Base-by-base conservation (phyloP, 2,888 invertebrate genomes). In the Drosophila paracracens region DNA sequence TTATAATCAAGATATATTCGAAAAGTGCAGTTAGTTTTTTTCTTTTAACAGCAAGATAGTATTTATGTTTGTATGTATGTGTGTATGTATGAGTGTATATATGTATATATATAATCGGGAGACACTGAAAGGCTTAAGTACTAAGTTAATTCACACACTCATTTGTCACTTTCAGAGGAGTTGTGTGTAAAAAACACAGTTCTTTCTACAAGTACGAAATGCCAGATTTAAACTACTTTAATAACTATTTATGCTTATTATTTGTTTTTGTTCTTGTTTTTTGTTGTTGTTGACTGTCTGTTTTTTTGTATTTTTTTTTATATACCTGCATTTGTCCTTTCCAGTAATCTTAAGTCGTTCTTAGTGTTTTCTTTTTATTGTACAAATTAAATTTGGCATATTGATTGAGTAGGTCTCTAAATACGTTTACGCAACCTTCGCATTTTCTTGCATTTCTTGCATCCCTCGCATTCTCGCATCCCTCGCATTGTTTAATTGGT, bases 241-340 rank as follows among this genome's bases (percentile, higher is more conserved):
- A 63, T 60, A 52, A 27, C 57, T 69, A 74, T 62, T 54, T 38
- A 29, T 68, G 27, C 35, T 29, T 59, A 36, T 48, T 36, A 25
- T 64, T 53, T 56, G 21, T 53, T 38, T n/a, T 27, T 31, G 18
- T 10, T 48, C 46, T 31, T 52, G 11, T 50, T 46, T 63, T 11
- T 48, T 57, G 11, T 40, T 68, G 18, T 68, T 35, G 58, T 48
- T 83, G 70, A 64, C 65, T 81, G 78, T 78, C 64, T 66, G 51
- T 70, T 74, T 62, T 64, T 53, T 71, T 18, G 25, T 70, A 25
- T 25, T 46, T 56, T 10, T 76, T 64, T 83, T 62, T 75, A 77
- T 82, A 77, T 85, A 86, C 85, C 85, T 86, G 85, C 84, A 87
- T 89, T 89, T 86, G 76, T 82, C 89, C 85, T 86, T 86, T 87